A percentile compares a stretch with the other conserved stretches of the same genome.
Conservation (phyloP, 1,140 invertebrate species). For the Lepidurus couesii region DNA sequence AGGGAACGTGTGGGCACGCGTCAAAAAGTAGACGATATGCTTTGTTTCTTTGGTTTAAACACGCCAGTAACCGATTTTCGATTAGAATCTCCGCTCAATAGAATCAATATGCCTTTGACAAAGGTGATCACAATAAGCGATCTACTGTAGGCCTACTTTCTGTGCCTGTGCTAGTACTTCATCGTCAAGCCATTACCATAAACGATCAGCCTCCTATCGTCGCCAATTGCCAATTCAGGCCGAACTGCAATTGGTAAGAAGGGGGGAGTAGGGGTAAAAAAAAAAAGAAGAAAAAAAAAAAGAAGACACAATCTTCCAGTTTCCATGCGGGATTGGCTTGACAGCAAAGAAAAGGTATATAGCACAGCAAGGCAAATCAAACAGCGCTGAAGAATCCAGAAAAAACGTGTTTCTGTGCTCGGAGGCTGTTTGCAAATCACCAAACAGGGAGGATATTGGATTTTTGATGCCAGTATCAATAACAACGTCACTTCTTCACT, state of each 20-base stretch:
- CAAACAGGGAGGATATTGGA: slow-evolving; percentile 7
- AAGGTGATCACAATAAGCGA: neutral
- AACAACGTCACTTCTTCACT: neutral
- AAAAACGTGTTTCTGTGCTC: neutral
- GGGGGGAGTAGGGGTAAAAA: neutral
- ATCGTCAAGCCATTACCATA: neutral
- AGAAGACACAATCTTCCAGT: neutral
- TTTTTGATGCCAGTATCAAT: slow-evolving; percentile 13
- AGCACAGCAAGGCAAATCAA: neutral
- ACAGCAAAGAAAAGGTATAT: neutral
- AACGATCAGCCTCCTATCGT: neutral
- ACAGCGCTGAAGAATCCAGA: neutral
- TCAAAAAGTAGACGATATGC: too few species aligned
- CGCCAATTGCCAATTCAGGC: neutral
- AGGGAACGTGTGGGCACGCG: too few species aligned
- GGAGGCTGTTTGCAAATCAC: slow-evolving; percentile 21
- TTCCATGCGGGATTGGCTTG: neutral
- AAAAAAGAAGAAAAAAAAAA: neutral
- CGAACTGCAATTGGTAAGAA: neutral
- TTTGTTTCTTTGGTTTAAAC: too few species aligned
- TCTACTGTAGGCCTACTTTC: neutral
- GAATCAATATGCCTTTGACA: too few species aligned
- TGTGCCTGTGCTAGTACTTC: neutral
- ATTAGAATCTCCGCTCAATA: too few species aligned
- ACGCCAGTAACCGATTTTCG: too few species aligned